Evolutionary conservation across 2,113 vertebrate species (phyloP).

Genomic region (Bombycilla garrulus): DNA sequence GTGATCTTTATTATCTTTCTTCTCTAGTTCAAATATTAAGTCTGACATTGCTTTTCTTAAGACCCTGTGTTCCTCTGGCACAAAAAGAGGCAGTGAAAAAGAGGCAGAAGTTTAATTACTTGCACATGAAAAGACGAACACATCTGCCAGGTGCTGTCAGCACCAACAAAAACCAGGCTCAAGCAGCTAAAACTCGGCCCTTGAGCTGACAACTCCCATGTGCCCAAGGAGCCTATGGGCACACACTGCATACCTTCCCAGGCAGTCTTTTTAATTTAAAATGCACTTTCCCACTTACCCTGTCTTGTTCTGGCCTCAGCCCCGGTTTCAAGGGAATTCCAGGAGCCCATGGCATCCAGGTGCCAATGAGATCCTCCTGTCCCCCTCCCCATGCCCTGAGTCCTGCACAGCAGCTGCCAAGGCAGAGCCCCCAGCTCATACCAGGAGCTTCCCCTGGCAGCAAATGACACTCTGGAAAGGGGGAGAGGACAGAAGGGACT

Average conservation of each 20-base stretch:
- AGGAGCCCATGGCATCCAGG: accelerated
- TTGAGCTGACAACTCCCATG: neutral
- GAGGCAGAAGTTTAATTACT: neutral
- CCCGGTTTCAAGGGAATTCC: neutral
- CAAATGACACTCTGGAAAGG: neutral
- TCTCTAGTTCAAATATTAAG: neutral
- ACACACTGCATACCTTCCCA: neutral
- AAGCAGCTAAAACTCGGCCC: neutral
- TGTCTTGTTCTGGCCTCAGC: neutral
- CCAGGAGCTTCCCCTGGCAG: neutral
- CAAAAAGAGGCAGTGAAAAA: neutral
- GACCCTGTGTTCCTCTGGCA: neutral
- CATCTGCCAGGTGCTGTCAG: neutral
- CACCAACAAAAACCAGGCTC: neutral
- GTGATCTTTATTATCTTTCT: neutral
- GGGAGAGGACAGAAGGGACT: neutral
- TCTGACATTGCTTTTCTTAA: neutral
- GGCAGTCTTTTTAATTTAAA: neutral
- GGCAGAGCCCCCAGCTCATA: neutral
- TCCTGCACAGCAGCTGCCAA: neutral
- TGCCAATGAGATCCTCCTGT: neutral
- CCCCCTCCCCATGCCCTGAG: neutral
- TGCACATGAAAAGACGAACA: neutral
- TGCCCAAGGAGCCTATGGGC: neutral
- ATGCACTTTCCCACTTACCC: neutral